These are phyloP conservation scores for Nyctibius bracteatus DNA, from an alignment of 2,113 vertebrate genomes.

Conservation along the genomic window DNA sequence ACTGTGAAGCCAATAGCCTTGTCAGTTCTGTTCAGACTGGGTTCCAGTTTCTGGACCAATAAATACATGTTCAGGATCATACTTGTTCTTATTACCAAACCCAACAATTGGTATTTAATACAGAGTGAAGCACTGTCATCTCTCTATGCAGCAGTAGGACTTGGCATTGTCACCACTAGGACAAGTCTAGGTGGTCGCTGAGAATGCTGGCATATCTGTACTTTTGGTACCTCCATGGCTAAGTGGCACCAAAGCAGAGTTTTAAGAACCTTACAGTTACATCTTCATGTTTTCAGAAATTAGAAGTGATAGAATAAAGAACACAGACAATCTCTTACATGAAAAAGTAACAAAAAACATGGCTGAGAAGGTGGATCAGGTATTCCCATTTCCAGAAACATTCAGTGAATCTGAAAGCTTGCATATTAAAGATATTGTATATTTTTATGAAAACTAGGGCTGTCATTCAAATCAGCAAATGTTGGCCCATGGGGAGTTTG, in stretches of 20 bases:
- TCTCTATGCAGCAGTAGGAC: background rate
- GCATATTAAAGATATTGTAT: background rate
- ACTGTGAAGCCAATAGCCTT: background rate
- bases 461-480: background rate
- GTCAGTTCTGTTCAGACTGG: background rate
- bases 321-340: background rate
- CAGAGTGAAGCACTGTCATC: background rate
- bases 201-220: background rate
- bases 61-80: background rate
- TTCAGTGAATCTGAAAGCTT: background rate
- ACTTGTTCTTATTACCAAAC: background rate
- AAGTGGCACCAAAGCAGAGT: background rate
- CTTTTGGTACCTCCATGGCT: background rate
- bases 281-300: background rate
- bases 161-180: accelerated
- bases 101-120: background rate
- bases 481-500: background rate
- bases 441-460: background rate
- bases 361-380: background rate
- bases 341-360: background rate
- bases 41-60: background rate
- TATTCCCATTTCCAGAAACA: background rate
- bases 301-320: background rate
- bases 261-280: background rate
- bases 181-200: background rate